phyloP scores from a whole-genome alignment of 2,888 invertebrate species.

The Drosophila borealis region DNA sequence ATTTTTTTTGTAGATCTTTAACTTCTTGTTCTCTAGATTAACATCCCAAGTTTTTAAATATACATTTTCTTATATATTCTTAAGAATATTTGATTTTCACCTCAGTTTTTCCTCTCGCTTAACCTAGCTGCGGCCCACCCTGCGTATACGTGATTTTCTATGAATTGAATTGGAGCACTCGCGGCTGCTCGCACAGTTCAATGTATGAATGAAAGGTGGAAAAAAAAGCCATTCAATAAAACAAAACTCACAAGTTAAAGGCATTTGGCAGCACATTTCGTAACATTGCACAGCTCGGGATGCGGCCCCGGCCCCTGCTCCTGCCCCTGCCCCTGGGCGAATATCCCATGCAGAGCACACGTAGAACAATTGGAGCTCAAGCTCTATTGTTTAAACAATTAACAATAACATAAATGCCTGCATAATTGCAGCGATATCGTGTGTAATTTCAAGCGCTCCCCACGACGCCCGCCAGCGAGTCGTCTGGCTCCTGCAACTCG shows the following conservation, averaged over 20 bases:
- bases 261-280: constrained; percentile 48
- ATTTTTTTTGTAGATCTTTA: too few species aligned
- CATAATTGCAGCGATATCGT: constrained; percentile 60
- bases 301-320: not conserved
- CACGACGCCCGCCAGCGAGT: constrained; percentile 69
- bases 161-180: constrained; percentile 43
- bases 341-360: constrained; percentile 55
- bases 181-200: constrained; percentile 15
- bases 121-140: not conserved
- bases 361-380: constrained; percentile 35
- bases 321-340: not conserved
- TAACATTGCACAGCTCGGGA: constrained; percentile 34
- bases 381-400: constrained; percentile 75
- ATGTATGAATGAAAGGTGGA: constrained; percentile 56
- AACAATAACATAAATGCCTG: constrained; percentile 75
- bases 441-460: constrained; percentile 72
- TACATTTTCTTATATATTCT: too few species aligned
- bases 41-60: too few species aligned
- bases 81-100: not conserved
- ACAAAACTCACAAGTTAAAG: constrained; percentile 17
- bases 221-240: constrained; percentile 54
- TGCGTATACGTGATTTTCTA: constrained; percentile 44
- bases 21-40: too few species aligned
- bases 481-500: constrained; percentile 30
- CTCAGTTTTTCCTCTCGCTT: not conserved